These are phyloP conservation scores for Alethe diademata DNA, from an alignment of 2,113 vertebrate genomes.

Conservation along the genomic window DNA sequence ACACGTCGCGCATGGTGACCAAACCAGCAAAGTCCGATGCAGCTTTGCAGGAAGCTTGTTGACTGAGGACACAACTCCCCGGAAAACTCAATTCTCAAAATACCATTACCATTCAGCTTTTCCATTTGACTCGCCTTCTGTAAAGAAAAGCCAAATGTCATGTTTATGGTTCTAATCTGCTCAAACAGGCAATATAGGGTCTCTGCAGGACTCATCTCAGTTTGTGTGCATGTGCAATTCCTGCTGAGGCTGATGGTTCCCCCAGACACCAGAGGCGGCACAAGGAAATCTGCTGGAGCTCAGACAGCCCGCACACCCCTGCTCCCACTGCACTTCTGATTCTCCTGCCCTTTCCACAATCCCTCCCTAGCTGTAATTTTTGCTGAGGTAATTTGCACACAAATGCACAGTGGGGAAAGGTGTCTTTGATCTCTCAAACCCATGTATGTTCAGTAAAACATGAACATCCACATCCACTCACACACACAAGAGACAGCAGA, in stretches of 20 bases:
- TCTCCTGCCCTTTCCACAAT: background rate
- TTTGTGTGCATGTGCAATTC: background rate
- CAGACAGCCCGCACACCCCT: too few species aligned
- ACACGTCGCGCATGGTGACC: accelerated
- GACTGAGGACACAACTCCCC: background rate
- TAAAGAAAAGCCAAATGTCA: background rate
- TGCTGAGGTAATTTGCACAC: background rate
- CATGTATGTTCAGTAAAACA: background rate
- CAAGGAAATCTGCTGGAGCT: background rate
- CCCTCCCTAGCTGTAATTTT: background rate
- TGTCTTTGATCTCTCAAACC: background rate
- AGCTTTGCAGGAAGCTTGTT: background rate
- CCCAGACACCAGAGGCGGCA: background rate
- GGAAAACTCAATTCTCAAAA: background rate
- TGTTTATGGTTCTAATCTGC: background rate
- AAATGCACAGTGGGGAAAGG: background rate
- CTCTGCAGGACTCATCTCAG: background rate
- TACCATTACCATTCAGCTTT: background rate
- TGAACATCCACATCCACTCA: accelerated
- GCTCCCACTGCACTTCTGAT: background rate
- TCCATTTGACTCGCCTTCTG: background rate
- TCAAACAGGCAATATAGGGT: background rate
- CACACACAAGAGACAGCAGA: background rate
- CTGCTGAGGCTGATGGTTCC: background rate
- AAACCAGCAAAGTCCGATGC: accelerated